phyloP scores from a whole-genome alignment of 2,888 invertebrate genomes.

The Drosophila prostipennis region DNA sequence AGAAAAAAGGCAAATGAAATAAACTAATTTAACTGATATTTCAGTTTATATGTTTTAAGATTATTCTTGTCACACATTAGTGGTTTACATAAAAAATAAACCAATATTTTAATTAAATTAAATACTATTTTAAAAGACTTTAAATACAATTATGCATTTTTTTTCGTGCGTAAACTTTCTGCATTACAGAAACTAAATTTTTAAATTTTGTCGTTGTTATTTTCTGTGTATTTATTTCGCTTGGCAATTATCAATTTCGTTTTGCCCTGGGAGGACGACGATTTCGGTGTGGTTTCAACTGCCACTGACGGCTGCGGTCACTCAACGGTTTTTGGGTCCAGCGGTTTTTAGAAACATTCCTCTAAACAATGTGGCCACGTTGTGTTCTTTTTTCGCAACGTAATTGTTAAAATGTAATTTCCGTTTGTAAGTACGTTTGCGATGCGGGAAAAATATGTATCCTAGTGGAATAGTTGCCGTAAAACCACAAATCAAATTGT shows the following conservation, averaged over 20 bases:
- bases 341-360: slow-evolving; percentile 51
- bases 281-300: slow-evolving; percentile 65
- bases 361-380: slow-evolving; percentile 33
- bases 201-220: background rate
- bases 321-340: slow-evolving; percentile 34
- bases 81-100: too few relatives aligned
- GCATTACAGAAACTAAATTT: too few relatives aligned
- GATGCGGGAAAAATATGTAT: slow-evolving; percentile 11
- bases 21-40: background rate
- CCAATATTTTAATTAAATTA: too few relatives aligned
- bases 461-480: slow-evolving; percentile 6
- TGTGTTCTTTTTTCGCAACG: slow-evolving; percentile 29
- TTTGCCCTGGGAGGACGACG: slow-evolving; percentile 18
- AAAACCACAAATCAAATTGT: slow-evolving; percentile 76
- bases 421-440: slow-evolving; percentile 18
- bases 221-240: slow-evolving; percentile 16
- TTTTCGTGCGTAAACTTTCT: too few relatives aligned
- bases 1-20: background rate
- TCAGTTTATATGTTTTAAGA: too few relatives aligned
- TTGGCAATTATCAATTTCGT: slow-evolving; percentile 36
- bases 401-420: slow-evolving; percentile 47
- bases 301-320: slow-evolving; percentile 56
- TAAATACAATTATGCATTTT: too few relatives aligned
- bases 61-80: too few relatives aligned
- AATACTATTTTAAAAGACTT: too few relatives aligned